phyloP scores from a whole-genome alignment of 1,140 invertebrate genomes.

The Melanaphis sacchari region DNA sequence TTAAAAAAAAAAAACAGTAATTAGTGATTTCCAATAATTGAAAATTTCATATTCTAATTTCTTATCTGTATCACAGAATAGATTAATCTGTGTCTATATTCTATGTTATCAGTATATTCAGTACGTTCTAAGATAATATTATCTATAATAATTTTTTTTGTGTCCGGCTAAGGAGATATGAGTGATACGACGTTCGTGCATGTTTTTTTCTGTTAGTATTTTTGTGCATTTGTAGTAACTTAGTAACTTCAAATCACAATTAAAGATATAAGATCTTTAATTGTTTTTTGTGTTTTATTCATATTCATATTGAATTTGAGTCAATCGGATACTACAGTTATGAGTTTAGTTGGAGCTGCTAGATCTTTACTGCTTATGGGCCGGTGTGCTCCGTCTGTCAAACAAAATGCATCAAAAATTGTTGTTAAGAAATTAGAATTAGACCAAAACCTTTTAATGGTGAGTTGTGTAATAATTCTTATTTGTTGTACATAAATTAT shows the following conservation, averaged over 20 bases:
- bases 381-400: conserved; percentile 75
- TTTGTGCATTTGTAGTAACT: not conserved
- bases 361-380: conserved; percentile 65
- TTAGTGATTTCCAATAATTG: not conserved
- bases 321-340: not conserved
- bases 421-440: conserved; percentile 74
- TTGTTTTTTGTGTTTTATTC: too few relatives aligned
- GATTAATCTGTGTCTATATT: too few relatives aligned
- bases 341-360: conserved; percentile 20
- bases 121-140: too few relatives aligned
- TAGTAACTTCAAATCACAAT: too few relatives aligned
- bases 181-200: not conserved
- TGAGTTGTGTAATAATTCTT: conserved; percentile 62
- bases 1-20: too few relatives aligned
- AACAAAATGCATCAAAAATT: conserved; percentile 79
- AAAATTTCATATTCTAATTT: not conserved
- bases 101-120: too few relatives aligned
- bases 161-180: not conserved
- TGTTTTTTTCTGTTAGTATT: not conserved
- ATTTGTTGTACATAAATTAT: not conserved
- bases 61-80: too few relatives aligned
- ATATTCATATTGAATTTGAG: too few relatives aligned
- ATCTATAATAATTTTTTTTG: not conserved
- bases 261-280: too few relatives aligned
- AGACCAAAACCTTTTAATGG: conserved; percentile 74